Conservation (phyloP, 2,113 vertebrate species). For the Chaetodon auriga region DNA sequence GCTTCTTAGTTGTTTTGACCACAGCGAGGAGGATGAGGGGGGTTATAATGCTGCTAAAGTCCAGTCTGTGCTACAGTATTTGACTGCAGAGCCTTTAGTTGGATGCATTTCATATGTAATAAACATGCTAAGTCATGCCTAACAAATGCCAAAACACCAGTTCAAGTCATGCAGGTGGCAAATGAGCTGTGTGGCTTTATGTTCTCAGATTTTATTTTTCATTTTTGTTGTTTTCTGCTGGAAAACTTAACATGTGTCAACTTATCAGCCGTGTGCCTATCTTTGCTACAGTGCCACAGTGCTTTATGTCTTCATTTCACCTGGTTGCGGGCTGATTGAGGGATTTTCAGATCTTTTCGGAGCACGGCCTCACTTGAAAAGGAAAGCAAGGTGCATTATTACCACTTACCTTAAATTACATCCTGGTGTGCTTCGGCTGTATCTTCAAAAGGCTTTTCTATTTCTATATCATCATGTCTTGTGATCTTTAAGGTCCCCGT, state of each 20-base stretch:
- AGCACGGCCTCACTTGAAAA: constrained; percentile 52
- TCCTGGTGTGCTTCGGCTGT: constrained; percentile 35
- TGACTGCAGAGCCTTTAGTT: constrained; percentile 27
- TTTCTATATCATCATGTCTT: constrained; percentile 45
- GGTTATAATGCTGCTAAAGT: constrained; percentile 57
- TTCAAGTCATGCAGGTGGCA: constrained; percentile 5
- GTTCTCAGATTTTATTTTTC: constrained; percentile 2
- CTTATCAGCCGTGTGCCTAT: neutral
- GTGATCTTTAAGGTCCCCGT: constrained; percentile 49
- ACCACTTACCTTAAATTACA: constrained; percentile 50
- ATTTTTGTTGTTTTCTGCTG: constrained; percentile 11
- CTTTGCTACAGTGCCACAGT: neutral
- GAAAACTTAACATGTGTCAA: constrained; percentile 8
- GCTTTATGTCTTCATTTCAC: constrained; percentile 21
- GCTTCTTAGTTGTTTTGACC: constrained; percentile 26
- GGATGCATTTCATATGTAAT: constrained; percentile 33
- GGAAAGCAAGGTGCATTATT: constrained; percentile 48
- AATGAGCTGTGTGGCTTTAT: constrained; percentile 15
- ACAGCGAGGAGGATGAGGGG: neutral
- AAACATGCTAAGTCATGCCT: constrained; percentile 30
- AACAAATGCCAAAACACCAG: constrained; percentile 10
- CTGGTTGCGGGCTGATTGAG: constrained; percentile 19
- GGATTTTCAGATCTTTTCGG: constrained; percentile 16
- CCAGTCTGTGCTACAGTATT: constrained; percentile 37
- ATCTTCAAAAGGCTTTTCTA: constrained; percentile 60